Evolutionary conservation across 2,797 vertebrate species (phyloP), one percentile per base, ranked within the genome.

Genomic region (Dendrocincla fuliginosa): DNA sequence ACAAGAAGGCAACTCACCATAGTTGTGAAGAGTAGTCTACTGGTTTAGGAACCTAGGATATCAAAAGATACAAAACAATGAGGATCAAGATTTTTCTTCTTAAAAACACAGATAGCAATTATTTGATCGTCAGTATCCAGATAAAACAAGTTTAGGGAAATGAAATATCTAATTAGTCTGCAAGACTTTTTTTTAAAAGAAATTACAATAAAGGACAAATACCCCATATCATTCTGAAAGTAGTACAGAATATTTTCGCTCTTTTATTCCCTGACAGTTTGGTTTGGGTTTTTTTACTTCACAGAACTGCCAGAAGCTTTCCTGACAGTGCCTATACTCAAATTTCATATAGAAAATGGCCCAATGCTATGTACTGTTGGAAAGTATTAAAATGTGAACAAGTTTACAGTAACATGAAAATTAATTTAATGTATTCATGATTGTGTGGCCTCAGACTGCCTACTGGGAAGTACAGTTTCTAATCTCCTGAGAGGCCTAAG

Each of bases 11-110:
- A 17, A 98, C 99, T 93, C 98, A 99, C 99, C 99, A 99, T 5
- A 98, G 97, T 16, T 99, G 99, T 63, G 98, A 98, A 93, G 99
- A 99, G 97, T 99, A 99, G 97, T 99, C 99, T 28, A 99, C 98
- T 50, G 99, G 99, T 95, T 99, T 99, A 44, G 99, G 99, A 42
- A 99, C 99, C 99, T 99, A 96, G 91, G 32, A 95, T 69, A 80
- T 83, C 78, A 93, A 97, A 93, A 97, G 41, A 91, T 9, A 95
- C 73, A 94, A 94, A 9, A 95, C 69, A 97, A 95, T 65, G 32
- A 95, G 46, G 74, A 96, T 93, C 92, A 92, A 85, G 67, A 46
- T 80, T 1, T 95, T 88, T 88, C 92, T 95, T 13, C 23, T 30
- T 13, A 76, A 33, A 25, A 37, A 16, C 11, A 52, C 30, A 67